Percentiles rank a stretch among this genome's conserved stretches.
Conservation (phyloP, 2,113 vertebrate genomes). For the Gadus macrocephalus region DNA sequence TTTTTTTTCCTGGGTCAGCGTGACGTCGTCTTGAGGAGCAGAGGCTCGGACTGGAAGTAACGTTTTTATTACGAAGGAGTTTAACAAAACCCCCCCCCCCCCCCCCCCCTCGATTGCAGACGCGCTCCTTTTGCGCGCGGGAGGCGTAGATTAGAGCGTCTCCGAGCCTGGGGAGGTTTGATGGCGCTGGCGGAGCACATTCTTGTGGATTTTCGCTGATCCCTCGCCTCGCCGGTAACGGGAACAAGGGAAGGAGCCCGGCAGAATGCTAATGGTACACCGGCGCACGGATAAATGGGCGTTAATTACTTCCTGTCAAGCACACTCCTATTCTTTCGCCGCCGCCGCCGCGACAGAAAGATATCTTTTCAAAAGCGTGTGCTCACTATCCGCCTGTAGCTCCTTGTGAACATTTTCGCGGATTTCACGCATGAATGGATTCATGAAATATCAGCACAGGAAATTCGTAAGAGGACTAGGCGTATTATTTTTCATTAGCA, state of each 20-base stretch:
- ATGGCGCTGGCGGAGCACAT: too few species aligned
- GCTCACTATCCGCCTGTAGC: conserved; percentile 1
- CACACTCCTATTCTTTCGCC: background rate
- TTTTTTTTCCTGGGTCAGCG: conserved; percentile 20
- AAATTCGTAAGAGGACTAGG: conserved; percentile 8
- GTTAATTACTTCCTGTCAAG: background rate
- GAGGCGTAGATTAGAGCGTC: too few species aligned
- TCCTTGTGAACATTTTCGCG: conserved; percentile 3
- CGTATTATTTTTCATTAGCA: background rate
- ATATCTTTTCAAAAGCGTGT: background rate
- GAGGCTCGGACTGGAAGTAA: conserved; percentile 1
- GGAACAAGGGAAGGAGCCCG: background rate
- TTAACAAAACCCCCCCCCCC: too few species aligned
- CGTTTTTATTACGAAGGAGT: too few species aligned
- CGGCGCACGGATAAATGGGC: too few species aligned
- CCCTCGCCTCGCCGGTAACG: too few species aligned
- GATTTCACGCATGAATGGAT: conserved; percentile 7
- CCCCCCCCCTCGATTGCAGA: too few species aligned
- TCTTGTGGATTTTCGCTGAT: too few species aligned
- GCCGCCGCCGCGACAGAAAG: background rate
- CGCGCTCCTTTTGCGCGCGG: too few species aligned
- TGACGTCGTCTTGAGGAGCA: background rate
- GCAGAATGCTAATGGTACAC: background rate
- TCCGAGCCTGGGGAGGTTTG: too few species aligned
- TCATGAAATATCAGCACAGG: background rate